A percentile compares a stretch with the other conserved stretches of the same genome.
phyloP scores from a whole-genome alignment of 2,113 vertebrate species.

The Tor tambroides region DNA sequence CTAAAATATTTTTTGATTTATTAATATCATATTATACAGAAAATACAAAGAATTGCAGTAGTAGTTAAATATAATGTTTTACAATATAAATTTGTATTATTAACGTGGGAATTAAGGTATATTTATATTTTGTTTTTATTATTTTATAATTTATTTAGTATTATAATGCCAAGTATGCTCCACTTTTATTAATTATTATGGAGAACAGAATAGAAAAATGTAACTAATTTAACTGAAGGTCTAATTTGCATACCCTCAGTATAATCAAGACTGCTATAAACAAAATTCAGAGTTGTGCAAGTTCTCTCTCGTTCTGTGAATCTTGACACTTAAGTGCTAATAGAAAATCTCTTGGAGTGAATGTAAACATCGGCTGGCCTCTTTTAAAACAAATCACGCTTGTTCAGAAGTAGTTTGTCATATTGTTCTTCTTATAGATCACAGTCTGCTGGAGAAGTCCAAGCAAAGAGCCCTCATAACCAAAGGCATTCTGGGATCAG shows the following conservation, averaged over 20 bases:
- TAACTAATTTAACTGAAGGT: neutral
- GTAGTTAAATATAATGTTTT: neutral
- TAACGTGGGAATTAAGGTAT: neutral
- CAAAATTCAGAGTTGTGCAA: too few species aligned
- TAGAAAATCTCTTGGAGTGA: neutral
- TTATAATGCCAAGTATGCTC: neutral
- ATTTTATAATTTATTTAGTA: neutral
- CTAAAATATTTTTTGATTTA: neutral
- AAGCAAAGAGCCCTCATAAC: slow-evolving; percentile 61
- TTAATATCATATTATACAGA: neutral
- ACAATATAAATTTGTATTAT: neutral
- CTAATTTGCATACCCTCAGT: neutral
- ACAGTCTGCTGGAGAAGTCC: slow-evolving; percentile 71
- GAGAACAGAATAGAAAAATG: neutral
- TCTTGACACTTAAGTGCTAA: slow-evolving; percentile 42
- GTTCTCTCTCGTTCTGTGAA: neutral
- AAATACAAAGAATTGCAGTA: neutral
- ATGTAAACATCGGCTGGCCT: neutral
- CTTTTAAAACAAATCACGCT: neutral
- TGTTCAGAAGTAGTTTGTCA: neutral
- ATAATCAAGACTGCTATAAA: neutral
- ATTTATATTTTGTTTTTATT: neutral
- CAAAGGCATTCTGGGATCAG: slow-evolving; percentile 63
- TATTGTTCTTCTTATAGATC: slow-evolving; percentile 63
- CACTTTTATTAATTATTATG: neutral